Percentiles rank a stretch among this genome's conserved stretches.
Conservation (phyloP, 2,113 vertebrate species). For the Heteronetta atricapilla region DNA sequence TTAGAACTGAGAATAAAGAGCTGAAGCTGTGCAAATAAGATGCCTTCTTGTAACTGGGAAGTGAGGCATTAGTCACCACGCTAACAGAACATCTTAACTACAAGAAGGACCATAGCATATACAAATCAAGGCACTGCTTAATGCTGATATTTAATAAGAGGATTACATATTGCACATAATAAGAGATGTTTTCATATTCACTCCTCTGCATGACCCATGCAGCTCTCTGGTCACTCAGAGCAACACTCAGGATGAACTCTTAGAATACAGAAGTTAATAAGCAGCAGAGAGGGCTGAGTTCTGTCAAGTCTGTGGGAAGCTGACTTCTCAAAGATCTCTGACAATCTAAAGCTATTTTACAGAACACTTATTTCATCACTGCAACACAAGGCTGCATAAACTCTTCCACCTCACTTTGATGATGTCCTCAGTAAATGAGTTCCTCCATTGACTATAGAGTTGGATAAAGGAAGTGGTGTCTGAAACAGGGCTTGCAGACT, state of each 20-base stretch:
- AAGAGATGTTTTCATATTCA: neutral
- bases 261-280: neutral
- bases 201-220: neutral
- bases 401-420: neutral
- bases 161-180: neutral
- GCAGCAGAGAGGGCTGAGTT: neutral
- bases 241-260: neutral
- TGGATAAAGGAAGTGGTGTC: neutral
- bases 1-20: neutral
- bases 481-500: neutral
- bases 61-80: neutral
- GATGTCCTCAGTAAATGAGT: neutral
- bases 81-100: neutral
- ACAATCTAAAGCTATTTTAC: neutral
- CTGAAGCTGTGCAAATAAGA: neutral
- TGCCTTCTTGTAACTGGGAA: neutral
- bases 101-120: neutral
- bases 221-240: neutral
- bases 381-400: neutral
- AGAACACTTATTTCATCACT: neutral
- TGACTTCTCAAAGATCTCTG: neutral
- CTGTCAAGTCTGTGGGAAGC: neutral
- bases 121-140: neutral
- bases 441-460: rapidly evolving
- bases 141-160: neutral